A percentile compares a stretch with the other conserved stretches of the same genome.
phyloP scores from a whole-genome alignment of 2,888 invertebrate species.

The Euzophera pinguis region DNA sequence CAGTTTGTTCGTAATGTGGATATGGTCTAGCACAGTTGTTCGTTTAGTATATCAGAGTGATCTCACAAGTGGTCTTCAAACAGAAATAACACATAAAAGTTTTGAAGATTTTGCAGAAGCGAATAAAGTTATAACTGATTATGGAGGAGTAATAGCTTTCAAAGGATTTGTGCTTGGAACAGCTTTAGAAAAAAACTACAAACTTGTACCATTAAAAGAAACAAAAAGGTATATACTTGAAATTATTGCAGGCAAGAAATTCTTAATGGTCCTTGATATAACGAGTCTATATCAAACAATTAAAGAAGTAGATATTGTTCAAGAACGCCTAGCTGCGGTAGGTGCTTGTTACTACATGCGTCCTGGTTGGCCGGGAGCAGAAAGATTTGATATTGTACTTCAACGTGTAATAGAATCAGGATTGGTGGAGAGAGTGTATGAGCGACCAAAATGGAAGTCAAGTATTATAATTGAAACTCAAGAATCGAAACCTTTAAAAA shows the following conservation, averaged over 20 bases:
- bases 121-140: background rate
- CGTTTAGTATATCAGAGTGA: slow-evolving; percentile 7
- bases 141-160: background rate
- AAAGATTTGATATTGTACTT: background rate
- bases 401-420: background rate
- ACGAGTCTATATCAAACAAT: background rate
- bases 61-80: slow-evolving; percentile 4
- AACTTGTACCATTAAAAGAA: background rate
- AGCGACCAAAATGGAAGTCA: background rate
- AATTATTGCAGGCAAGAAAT: background rate
- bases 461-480: background rate
- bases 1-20: slow-evolving; percentile 10
- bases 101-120: slow-evolving; percentile 2
- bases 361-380: background rate
- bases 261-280: background rate
- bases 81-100: background rate
- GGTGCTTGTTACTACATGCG: background rate
- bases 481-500: slow-evolving; percentile 1
- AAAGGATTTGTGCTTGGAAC: background rate
- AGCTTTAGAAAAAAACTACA: slow-evolving; percentile 3
- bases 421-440: background rate
- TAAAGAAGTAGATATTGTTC: background rate
- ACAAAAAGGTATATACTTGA: background rate
- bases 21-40: slow-evolving; percentile 2
- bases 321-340: background rate